Percentiles rank a stretch among this genome's conserved stretches.
Conservation (phyloP, 2,113 vertebrate species). For the Brienomyrus longianalis region DNA sequence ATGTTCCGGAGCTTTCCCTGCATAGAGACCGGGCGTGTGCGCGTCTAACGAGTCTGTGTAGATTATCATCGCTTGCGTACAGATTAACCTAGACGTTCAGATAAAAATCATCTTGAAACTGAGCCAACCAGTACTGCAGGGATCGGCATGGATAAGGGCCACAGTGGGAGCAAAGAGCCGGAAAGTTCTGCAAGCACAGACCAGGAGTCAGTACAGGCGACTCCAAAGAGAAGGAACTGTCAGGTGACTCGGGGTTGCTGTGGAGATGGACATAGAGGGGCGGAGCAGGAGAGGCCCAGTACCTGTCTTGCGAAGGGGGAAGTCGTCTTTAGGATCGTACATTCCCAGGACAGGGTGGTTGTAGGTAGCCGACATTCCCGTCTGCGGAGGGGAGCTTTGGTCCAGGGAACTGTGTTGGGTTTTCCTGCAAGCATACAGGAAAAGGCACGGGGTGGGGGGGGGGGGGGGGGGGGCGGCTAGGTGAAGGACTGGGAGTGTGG, state of each 20-base stretch:
- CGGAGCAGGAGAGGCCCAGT: neutral
- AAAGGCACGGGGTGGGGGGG: too few relatives aligned
- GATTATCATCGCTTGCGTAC: neutral
- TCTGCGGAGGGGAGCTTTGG: conserved; percentile 93
- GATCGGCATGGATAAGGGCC: neutral
- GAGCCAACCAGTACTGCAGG: neutral
- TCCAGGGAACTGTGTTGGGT: conserved; percentile 96
- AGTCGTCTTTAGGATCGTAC: conserved; percentile 94
- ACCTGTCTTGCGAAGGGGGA: conserved; percentile 97
- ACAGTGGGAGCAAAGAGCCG: neutral
- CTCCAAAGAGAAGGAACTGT: neutral
- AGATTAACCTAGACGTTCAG: neutral
- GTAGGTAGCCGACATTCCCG: conserved; percentile 75
- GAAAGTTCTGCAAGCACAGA: neutral
- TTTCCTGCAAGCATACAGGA: conserved; percentile 64
- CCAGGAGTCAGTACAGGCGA: neutral
- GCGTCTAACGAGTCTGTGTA: neutral
- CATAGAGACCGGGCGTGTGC: neutral
- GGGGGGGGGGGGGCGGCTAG: too few relatives aligned
- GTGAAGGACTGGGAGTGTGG: too few relatives aligned
- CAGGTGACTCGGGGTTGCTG: neutral
- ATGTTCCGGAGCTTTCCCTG: neutral
- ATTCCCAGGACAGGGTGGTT: conserved; percentile 86
- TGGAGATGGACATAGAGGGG: neutral
- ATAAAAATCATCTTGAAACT: neutral